Evolutionary conservation across 2,888 invertebrate genomes (phyloP).

Genomic region (Matsumyia berberina): DNA sequence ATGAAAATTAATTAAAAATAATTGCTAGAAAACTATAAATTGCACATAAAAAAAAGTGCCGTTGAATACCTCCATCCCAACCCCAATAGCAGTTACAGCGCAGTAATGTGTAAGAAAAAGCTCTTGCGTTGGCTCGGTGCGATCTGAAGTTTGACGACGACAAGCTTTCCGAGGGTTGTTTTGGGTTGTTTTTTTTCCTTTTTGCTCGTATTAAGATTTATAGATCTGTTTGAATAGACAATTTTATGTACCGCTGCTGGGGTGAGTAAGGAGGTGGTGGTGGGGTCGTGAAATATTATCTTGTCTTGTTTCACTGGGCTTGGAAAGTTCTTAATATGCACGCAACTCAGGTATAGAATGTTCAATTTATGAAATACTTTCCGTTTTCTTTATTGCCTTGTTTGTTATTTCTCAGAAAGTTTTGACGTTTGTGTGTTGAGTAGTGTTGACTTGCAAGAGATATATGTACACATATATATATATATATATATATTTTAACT

Average conservation of each 20-base stretch:
- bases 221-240: slow-evolving; percentile 61
- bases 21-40: background rate
- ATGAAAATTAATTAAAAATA: background rate
- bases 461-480: no score
- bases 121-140: slow-evolving; percentile 16
- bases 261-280: background rate
- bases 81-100: background rate
- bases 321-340: slow-evolving; percentile 30
- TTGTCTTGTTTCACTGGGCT: slow-evolving; percentile 24
- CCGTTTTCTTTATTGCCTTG: slow-evolving; percentile 17
- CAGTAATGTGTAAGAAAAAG: slow-evolving; percentile 6
- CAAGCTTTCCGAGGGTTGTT: slow-evolving; percentile 46
- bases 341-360: slow-evolving; percentile 19
- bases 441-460: no score
- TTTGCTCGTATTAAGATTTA: slow-evolving; percentile 52
- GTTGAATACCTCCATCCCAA: no score
- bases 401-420: slow-evolving; percentile 20
- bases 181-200: slow-evolving; percentile 11
- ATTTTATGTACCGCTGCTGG: slow-evolving; percentile 36
- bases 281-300: slow-evolving; percentile 34
- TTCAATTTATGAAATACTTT: slow-evolving; percentile 53
- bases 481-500: background rate
- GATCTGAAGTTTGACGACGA: slow-evolving; percentile 32
- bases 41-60: background rate
- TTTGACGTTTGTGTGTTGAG: slow-evolving; percentile 17